A percentile compares a stretch with the other conserved stretches of the same genome.
These are phyloP conservation scores for Bufo gargarizans DNA, from an alignment of 2,113 vertebrate species.

Conservation along the genomic window DNA sequence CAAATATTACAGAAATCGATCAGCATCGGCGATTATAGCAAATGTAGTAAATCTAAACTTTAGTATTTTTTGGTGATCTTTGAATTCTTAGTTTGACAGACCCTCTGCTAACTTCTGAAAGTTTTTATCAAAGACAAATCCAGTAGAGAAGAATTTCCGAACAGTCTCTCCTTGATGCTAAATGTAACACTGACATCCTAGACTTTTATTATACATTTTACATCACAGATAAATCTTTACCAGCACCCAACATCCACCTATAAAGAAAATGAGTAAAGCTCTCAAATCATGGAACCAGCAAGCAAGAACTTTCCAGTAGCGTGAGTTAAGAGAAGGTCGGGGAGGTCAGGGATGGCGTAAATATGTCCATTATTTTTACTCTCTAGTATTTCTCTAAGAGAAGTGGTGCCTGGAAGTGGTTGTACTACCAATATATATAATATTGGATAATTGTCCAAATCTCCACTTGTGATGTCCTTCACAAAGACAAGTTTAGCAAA, in stretches of 20 bases:
- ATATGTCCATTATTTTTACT: slow-evolving; percentile 30
- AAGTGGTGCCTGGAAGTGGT: neutral
- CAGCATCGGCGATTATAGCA: too few relatives aligned
- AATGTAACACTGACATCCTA: slow-evolving; percentile 1
- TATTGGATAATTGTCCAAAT: neutral
- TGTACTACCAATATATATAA: neutral
- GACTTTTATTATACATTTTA: neutral
- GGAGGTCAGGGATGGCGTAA: slow-evolving; percentile 17
- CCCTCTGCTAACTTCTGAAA: neutral
- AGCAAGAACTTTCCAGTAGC: neutral
- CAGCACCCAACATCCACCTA: neutral
- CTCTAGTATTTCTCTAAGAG: neutral
- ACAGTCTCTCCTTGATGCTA: neutral
- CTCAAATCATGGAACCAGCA: neutral
- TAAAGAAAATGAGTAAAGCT: slow-evolving; percentile 28
- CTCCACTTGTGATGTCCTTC: neutral
- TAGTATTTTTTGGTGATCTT: neutral
- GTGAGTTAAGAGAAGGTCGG: slow-evolving; percentile 1
- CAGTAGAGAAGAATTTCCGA: neutral
- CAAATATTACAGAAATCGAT: neutral
- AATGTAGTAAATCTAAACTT: too few relatives aligned
- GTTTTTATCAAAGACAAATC: neutral
- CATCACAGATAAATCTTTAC: slow-evolving; percentile 38
- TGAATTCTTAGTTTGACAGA: neutral
- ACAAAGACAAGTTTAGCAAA: neutral